phyloP scores from a whole-genome alignment of 2,888 invertebrate genomes.

The Troides aeacus region DNA sequence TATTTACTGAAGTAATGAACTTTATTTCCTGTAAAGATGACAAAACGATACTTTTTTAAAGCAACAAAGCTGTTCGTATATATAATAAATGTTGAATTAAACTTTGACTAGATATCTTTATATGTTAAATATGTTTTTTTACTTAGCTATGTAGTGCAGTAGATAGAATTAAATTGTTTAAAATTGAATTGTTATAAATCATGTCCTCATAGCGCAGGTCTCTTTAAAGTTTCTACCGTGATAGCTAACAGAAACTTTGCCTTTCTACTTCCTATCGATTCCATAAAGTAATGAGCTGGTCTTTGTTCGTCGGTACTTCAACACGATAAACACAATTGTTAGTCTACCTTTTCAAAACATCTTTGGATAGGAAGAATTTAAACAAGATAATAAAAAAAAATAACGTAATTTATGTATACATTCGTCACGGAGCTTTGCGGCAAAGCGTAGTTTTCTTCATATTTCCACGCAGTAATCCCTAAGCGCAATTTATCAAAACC shows the following conservation, averaged over 20 bases:
- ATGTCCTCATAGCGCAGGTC: background rate
- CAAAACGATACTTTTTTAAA: too few species aligned
- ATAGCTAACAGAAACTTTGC: background rate
- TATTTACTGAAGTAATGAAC: too few species aligned
- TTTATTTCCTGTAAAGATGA: too few species aligned
- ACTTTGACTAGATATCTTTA: too few species aligned
- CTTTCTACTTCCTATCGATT: background rate
- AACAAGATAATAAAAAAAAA: constrained; percentile 8
- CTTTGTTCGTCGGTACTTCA: background rate
- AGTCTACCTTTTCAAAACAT: background rate
- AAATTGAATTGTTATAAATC: background rate
- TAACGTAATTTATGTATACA: constrained; percentile 35
- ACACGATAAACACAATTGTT: background rate
- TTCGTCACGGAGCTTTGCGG: constrained; percentile 64
- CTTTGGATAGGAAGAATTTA: background rate
- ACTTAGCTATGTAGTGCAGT: too few species aligned
- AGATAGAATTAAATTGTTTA: background rate
- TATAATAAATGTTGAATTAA: too few species aligned
- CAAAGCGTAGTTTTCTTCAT: constrained; percentile 65
- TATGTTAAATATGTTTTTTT: too few species aligned
- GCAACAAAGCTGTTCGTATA: too few species aligned
- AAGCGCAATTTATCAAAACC: constrained; percentile 62
- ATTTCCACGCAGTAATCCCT: constrained; percentile 62
- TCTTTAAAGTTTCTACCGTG: background rate
- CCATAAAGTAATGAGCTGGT: background rate